phyloP scores from a whole-genome alignment of 2,113 vertebrate genomes.

The Tachysurus vachellii region DNA sequence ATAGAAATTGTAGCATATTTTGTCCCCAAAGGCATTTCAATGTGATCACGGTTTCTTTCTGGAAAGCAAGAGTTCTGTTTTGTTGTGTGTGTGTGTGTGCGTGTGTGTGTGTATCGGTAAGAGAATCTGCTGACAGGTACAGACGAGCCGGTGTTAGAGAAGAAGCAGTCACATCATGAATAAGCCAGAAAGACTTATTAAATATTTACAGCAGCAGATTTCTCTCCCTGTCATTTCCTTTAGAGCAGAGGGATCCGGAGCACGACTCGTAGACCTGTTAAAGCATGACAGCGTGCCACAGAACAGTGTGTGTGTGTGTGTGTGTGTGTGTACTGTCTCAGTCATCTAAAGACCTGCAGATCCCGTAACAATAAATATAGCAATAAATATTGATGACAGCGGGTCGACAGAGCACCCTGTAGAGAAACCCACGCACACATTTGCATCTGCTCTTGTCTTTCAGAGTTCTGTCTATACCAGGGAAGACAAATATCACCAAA shows the following conservation, averaged over 20 bases:
- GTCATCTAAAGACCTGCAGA: conserved; percentile 44
- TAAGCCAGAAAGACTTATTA: conserved; percentile 66
- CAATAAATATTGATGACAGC: conserved; percentile 59
- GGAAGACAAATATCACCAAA: conserved; percentile 41
- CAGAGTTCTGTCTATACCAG: background rate
- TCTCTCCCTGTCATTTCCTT: conserved; percentile 73
- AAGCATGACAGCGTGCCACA: conserved; percentile 46
- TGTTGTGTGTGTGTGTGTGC: background rate
- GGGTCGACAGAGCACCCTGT: conserved; percentile 1
- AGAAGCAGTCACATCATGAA: conserved; percentile 65
- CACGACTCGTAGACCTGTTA: conserved; percentile 33
- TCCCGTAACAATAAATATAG: conserved; percentile 48
- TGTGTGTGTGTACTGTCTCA: background rate
- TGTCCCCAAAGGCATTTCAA: background rate
- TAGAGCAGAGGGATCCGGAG: conserved; percentile 66
- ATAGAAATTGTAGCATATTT: background rate
- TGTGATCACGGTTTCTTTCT: background rate
- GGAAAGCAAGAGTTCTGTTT: background rate
- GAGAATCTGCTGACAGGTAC: conserved; percentile 63
- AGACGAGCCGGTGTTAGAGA: conserved; percentile 41
- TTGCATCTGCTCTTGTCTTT: conserved; percentile 13
- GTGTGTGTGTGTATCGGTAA: background rate
- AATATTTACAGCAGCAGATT: conserved; percentile 70
- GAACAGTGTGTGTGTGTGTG: conserved; percentile 48
- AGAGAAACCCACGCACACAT: background rate